Percentiles rank a stretch among this genome's conserved stretches.
phyloP scores from a whole-genome alignment of 2,888 invertebrate species.

The Coenonympha glycerion region DNA sequence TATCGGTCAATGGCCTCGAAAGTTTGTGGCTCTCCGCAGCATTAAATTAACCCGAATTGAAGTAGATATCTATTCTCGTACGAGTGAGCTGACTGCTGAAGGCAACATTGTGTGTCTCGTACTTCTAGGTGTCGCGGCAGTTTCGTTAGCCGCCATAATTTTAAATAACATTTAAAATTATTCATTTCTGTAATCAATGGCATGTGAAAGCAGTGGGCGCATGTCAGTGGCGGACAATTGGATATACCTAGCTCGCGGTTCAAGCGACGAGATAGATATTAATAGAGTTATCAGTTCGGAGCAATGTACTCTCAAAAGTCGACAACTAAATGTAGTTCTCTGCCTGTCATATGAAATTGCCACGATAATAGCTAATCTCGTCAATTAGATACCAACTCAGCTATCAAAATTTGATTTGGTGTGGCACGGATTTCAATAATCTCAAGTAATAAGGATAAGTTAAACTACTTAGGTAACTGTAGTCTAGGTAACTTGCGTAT shows the following conservation, averaged over 20 bases:
- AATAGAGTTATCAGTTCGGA: slow-evolving; percentile 66
- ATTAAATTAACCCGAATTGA: slow-evolving; percentile 6
- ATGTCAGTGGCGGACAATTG: slow-evolving; percentile 35
- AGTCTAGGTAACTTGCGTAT: no score
- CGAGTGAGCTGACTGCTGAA: no score
- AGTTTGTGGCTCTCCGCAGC: slow-evolving; percentile 8
- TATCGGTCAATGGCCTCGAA: slow-evolving; percentile 11
- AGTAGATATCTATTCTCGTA: slow-evolving; percentile 6
- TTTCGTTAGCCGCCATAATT: neutral
- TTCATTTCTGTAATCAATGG: slow-evolving; percentile 5
- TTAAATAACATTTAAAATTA: neutral
- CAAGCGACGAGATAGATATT: slow-evolving; percentile 56
- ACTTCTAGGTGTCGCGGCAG: neutral
- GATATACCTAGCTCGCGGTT: slow-evolving; percentile 41
- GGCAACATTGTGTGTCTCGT: neutral
- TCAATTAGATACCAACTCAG: neutral
- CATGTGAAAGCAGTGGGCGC: slow-evolving; percentile 8
- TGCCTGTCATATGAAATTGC: neutral
- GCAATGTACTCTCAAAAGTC: slow-evolving; percentile 53
- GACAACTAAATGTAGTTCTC: slow-evolving; percentile 30
- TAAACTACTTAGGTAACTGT: no score
- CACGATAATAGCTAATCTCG: neutral
- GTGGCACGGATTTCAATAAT: no score
- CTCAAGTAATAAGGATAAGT: no score
- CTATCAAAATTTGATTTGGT: neutral